Evolutionary conservation across 2,113 vertebrate species (phyloP).

Genomic region (Pteropus alecto): DNA sequence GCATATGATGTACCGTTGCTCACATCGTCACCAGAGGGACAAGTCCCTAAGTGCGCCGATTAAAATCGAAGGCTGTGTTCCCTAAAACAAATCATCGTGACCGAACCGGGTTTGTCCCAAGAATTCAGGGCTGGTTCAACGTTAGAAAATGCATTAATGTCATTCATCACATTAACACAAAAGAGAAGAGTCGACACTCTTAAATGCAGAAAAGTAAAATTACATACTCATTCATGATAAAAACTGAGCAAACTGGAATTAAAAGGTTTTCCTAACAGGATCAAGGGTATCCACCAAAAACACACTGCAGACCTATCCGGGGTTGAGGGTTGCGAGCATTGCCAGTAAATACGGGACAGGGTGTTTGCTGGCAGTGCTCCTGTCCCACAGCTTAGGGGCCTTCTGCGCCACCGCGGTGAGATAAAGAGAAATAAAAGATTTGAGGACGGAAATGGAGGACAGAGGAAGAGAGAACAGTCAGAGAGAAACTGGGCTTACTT

Average conservation of each 20-base stretch:
- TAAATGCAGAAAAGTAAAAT: background rate
- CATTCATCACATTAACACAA: background rate
- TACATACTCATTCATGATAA: background rate
- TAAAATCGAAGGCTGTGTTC: background rate
- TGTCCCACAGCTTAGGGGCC: rapidly evolving
- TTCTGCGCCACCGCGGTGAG: background rate
- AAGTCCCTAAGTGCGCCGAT: background rate
- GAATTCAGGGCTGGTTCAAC: no score
- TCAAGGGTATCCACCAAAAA: background rate
- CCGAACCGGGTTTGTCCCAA: background rate
- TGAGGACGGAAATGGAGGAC: background rate
- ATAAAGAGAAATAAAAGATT: no score
- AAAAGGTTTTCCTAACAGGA: background rate
- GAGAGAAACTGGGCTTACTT: background rate
- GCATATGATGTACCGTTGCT: rapidly evolving
- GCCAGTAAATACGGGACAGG: rapidly evolving
- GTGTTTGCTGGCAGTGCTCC: rapidly evolving
- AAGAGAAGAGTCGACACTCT: background rate
- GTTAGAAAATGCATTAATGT: background rate
- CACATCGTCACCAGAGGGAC: background rate
- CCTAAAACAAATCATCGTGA: rapidly evolving
- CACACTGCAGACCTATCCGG: rapidly evolving
- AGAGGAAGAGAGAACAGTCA: background rate
- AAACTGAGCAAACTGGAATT: background rate
- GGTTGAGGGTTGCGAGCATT: rapidly evolving